Base-by-base conservation (phyloP, 2,113 vertebrate species). In the Maccullochella peelii region DNA sequence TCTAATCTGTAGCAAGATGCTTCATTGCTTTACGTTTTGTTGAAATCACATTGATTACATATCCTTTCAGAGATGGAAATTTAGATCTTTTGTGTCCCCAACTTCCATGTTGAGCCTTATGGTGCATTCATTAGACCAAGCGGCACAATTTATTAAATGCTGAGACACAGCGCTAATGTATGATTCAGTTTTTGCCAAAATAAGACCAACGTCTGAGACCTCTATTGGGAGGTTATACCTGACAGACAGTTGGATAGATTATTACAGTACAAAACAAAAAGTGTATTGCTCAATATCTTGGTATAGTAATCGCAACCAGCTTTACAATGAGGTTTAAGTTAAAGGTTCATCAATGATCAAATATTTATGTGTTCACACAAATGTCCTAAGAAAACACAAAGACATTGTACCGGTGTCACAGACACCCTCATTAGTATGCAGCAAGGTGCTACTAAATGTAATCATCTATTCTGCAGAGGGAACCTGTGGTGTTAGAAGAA, bases 381-480 rank as follows among this genome's bases (percentile, higher is more conserved):
- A 9, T 59, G n/a, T 63, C 23, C 62, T 63, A 63, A 44, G 42
- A 68, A 25, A 42, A 33, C 47, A 38, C 44, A 59, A 63, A 65
- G 38, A 73, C 50, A 73, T 67, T 67, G 42, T 8, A 54, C 8
- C 2, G 36, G 33, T 40, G 27, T 69, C 73, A 74, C 15, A 62
- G 20, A 40, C 25, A 38, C 30, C 10, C 1, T 79, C 15, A 73
- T 87, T 74, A 76, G 21, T 42, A 77, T 83, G 68, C 85, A 75
- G 74, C 62, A 40, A 72, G 49, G 42, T 59, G 14, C 77, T 65
- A 9, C 30, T 8, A 76, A 72, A 69, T 82, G 30, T 11, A 58
- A 80, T 77, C 30, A 86, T 67, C 65, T 76, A 58, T 44, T 86
- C 61, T 70, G 50, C 44, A 66, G 25, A 84, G 77, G n/a, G 49